Conservation (phyloP, 2,113 vertebrate genomes). For the Pedionomus torquatus region DNA sequence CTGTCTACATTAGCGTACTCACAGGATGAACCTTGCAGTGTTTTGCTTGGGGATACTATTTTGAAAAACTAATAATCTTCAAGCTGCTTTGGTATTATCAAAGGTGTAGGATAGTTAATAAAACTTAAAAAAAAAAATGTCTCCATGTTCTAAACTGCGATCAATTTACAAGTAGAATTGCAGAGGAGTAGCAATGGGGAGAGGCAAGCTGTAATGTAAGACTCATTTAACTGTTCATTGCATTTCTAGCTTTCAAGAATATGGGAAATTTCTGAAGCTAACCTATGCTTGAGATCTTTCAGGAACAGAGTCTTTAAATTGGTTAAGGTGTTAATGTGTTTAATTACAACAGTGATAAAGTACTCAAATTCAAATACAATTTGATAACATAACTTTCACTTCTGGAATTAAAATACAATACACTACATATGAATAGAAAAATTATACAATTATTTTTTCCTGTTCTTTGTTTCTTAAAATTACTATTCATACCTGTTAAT, state of each 20-base stretch:
- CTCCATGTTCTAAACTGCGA: background rate
- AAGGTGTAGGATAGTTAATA: too few relatives aligned
- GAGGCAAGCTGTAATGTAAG: background rate
- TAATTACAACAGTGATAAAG: background rate
- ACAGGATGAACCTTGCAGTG: background rate
- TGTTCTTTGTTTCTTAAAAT: background rate
- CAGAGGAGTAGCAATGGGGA: background rate
- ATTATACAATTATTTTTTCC: background rate
- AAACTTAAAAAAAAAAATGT: background rate
- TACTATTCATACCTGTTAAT: background rate
- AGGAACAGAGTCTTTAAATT: background rate
- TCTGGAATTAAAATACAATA: background rate
- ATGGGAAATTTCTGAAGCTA: background rate
- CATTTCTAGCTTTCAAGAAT: background rate
- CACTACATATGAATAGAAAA: background rate
- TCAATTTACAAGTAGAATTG: background rate
- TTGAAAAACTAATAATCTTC: accelerated
- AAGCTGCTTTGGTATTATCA: background rate
- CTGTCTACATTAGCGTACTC: background rate
- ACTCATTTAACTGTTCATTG: background rate
- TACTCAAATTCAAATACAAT: background rate
- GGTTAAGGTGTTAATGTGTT: background rate
- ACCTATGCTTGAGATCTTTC: background rate
- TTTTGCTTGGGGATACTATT: background rate
- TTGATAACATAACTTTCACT: background rate